phyloP scores from a whole-genome alignment of 2,888 invertebrate species.

The Scaptomyza caliginosa region DNA sequence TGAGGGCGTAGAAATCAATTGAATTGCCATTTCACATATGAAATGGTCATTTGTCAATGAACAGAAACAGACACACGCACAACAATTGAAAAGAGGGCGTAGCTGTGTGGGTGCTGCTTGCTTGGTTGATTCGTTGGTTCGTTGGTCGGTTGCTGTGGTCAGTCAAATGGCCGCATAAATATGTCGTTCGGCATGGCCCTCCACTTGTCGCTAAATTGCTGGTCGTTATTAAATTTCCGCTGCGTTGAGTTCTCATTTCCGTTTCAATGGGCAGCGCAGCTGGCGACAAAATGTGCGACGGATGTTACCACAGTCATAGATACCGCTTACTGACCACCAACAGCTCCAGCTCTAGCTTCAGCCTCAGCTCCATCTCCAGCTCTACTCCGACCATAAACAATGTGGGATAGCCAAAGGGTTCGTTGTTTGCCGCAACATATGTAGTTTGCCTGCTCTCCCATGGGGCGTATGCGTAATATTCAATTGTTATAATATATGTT shows the following conservation, averaged over 20 bases:
- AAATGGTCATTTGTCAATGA: conserved; percentile 79
- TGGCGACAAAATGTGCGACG: conserved; percentile 66
- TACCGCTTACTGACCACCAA: conserved; percentile 28
- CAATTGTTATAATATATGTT: conserved; percentile 53
- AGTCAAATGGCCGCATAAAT: conserved; percentile 78
- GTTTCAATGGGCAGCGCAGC: conserved; percentile 76
- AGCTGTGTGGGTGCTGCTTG: conserved; percentile 1
- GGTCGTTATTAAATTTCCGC: conserved; percentile 79
- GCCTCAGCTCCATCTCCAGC: not conserved
- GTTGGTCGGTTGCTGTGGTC: conserved; percentile 58
- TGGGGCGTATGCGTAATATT: conserved; percentile 60
- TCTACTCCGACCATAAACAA: conserved; percentile 35
- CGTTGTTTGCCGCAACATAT: conserved; percentile 9
- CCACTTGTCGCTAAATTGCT: conserved; percentile 71
- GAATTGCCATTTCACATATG: conserved; percentile 79
- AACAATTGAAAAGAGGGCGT: conserved; percentile 40
- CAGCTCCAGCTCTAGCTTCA: conserved; percentile 1
- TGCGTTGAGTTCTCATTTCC: conserved; percentile 80
- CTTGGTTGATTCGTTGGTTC: conserved; percentile 21
- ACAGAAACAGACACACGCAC: conserved; percentile 36
- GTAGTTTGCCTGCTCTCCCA: conserved; percentile 5
- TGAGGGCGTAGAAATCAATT: conserved; percentile 67
- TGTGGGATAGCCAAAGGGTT: conserved; percentile 43
- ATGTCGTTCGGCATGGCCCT: conserved; percentile 59
- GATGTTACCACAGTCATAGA: conserved; percentile 73